These are phyloP conservation scores for Dendrolimus pini DNA, from an alignment of 2,888 invertebrate genomes.

Conservation along the genomic window DNA sequence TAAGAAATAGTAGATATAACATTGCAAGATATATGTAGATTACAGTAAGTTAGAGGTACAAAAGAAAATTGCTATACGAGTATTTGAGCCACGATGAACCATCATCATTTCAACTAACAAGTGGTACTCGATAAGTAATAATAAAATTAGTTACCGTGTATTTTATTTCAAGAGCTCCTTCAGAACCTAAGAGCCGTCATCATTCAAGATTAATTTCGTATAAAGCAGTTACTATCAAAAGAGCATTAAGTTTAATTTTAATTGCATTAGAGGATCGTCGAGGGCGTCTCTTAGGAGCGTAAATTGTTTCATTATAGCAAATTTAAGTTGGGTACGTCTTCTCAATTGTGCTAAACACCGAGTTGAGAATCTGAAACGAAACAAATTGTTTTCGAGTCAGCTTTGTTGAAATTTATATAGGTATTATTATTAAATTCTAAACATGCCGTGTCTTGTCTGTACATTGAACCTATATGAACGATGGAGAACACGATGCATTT, in stretches of 20 bases:
- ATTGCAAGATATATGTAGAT: no score
- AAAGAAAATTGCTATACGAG: no score
- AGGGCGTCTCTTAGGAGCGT: slow-evolving; percentile 20
- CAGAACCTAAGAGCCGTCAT: slow-evolving; percentile 25
- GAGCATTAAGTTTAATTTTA: slow-evolving; percentile 35
- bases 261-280: slow-evolving; percentile 27
- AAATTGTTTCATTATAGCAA: slow-evolving; percentile 20
- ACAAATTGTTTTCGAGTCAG: slow-evolving; percentile 16
- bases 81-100: no score
- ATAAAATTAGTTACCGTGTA: not conserved
- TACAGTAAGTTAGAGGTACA: no score
- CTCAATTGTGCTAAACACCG: slow-evolving; percentile 7
- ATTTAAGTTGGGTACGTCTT: slow-evolving; percentile 9
- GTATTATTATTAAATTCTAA: not conserved
- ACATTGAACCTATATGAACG: no score
- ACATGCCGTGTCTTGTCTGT: no score
- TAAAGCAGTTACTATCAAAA: slow-evolving; percentile 34
- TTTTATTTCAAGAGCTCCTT: not conserved
- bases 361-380: slow-evolving; percentile 4
- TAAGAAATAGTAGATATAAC: no score
- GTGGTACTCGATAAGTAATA: not conserved
- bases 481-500: no score
- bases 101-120: no score
- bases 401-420: not conserved
- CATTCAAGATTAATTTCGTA: slow-evolving; percentile 35